A percentile compares a stretch with the other conserved stretches of the same genome.
phyloP scores from a whole-genome alignment of 1,140 invertebrate genomes.

The Orius insidiosus region DNA sequence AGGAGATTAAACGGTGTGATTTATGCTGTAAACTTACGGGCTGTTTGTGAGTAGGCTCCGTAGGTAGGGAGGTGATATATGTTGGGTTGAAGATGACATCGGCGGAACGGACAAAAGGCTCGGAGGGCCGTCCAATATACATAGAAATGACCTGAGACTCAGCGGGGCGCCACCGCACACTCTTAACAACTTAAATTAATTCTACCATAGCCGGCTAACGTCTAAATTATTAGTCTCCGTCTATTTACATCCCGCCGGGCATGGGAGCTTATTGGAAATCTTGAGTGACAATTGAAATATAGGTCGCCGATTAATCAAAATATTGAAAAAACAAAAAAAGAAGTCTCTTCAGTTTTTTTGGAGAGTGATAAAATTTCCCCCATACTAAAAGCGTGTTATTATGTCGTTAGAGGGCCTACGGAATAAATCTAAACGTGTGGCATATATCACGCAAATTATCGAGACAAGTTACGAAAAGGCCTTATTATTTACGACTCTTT shows the following conservation, averaged over 20 bases:
- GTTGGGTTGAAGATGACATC: constrained; percentile 2
- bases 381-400: too few relatives aligned
- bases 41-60: not conserved
- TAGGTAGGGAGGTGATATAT: constrained; percentile 5
- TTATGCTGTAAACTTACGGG: not conserved
- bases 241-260: not conserved
- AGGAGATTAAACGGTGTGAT: constrained; percentile 4
- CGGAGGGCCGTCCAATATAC: constrained; percentile 10
- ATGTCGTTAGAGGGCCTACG: too few relatives aligned
- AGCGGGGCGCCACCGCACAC: constrained; percentile 3
- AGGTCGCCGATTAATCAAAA: constrained; percentile 1
- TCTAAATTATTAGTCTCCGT: constrained; percentile 12
- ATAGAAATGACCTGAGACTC: constrained; percentile 10
- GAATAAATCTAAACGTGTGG: too few relatives aligned
- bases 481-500: too few relatives aligned
- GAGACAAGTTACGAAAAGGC: too few relatives aligned
- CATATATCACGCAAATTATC: too few relatives aligned
- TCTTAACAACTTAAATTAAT: constrained; percentile 12
- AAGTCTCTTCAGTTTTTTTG: too few relatives aligned
- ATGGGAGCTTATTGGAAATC: not conserved
- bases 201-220: constrained; percentile 6
- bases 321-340: too few relatives aligned
- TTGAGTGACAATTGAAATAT: constrained; percentile 8
- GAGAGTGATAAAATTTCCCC: too few relatives aligned
- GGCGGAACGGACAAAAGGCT: not conserved